Percentiles rank a stretch among this genome's conserved stretches.
These are phyloP conservation scores for Zoanthus sociatus DNA, from an alignment of 92 coral and sea anemone genomes.

Conservation along the genomic window DNA sequence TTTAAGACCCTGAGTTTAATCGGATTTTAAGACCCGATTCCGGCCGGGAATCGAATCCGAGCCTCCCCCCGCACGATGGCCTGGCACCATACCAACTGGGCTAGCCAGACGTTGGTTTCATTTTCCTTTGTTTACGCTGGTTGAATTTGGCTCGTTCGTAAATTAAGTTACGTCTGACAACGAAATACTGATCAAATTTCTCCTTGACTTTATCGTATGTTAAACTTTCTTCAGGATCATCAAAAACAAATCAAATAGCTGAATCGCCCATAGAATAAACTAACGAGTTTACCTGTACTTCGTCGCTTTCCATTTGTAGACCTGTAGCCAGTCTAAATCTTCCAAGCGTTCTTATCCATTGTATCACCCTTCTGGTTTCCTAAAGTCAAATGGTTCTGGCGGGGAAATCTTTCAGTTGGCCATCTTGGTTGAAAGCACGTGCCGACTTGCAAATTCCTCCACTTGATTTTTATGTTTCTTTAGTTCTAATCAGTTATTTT, in stretches of 20 bases:
- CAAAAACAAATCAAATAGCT: constrained; percentile 24
- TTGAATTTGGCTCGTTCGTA: constrained; percentile 62
- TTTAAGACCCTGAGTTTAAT: too few species aligned
- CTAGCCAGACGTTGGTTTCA: not conserved
- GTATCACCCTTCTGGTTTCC: constrained; percentile 32
- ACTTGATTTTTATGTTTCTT: not conserved
- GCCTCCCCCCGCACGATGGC: too few species aligned
- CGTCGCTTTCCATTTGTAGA: constrained; percentile 22
- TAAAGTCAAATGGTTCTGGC: constrained; percentile 13
- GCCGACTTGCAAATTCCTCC: constrained; percentile 9
- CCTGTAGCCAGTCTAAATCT: constrained; percentile 42
- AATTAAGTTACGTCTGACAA: constrained; percentile 35
- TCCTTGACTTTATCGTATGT: constrained; percentile 51
- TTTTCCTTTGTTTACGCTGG: constrained; percentile 36
- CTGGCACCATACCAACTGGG: too few species aligned
- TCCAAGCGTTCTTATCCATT: constrained; percentile 32
- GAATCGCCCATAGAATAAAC: constrained; percentile 38
- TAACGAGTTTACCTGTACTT: constrained; percentile 38
- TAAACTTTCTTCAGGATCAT: not conserved
- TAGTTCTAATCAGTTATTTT: not conserved
- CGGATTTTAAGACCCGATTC: too few species aligned
- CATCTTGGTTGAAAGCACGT: constrained; percentile 22
- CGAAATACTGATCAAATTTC: constrained; percentile 47
- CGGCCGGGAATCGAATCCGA: too few species aligned
- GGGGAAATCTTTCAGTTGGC: constrained; percentile 37